phyloP scores from a whole-genome alignment of 2,797 vertebrate species.

The Dendrocincla fuliginosa region DNA sequence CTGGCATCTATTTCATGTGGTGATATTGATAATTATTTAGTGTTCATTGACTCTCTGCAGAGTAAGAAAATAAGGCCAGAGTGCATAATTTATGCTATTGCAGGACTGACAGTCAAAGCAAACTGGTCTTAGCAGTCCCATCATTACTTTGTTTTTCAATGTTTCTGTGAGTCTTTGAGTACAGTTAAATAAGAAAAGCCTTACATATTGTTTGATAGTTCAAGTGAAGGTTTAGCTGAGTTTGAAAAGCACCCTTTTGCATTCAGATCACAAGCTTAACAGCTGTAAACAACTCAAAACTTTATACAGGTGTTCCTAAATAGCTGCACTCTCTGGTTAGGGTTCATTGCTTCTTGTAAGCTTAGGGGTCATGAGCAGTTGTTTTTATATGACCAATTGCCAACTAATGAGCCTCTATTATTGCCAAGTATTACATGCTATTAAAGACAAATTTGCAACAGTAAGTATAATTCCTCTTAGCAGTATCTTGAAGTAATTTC shows the following conservation, averaged over 20 bases:
- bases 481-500: background rate
- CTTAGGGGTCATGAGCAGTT: background rate
- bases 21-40: background rate
- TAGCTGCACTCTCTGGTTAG: background rate
- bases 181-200: background rate
- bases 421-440: background rate
- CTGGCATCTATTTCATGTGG: background rate
- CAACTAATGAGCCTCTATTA: background rate
- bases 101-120: background rate
- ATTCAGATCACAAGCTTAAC: background rate
- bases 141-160: background rate
- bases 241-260: background rate
- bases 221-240: background rate
- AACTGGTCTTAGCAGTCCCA: background rate
- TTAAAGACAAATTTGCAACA: background rate
- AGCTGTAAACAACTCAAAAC: background rate
- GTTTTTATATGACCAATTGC: background rate
- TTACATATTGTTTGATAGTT: background rate
- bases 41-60: background rate
- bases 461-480: background rate
- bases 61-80: background rate
- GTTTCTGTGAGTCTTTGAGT: background rate
- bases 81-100: background rate
- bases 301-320: background rate
- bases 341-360: background rate